Base-by-base conservation (phyloP, 2,113 vertebrate genomes). In the Taxidea taxus region DNA sequence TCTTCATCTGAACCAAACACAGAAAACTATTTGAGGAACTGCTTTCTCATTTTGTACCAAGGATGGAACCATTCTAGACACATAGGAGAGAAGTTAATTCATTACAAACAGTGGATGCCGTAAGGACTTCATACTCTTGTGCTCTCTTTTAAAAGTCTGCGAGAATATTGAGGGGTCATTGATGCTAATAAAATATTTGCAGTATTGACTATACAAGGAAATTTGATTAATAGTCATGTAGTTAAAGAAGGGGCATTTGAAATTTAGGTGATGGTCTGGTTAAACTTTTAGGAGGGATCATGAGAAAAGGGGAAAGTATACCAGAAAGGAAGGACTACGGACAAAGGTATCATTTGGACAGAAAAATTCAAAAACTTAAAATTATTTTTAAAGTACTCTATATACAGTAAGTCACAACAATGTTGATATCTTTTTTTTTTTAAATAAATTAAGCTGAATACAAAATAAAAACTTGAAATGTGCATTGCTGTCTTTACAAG, bases 401-500 rank as follows among this genome's bases (percentile, higher is more conserved):
- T 87, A 77, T 93, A 85, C 3, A 72, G 60, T 91, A 70, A 42
- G 11, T 91, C 49, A 84, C 1, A 87, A 94, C 56, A 90, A 1
- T 74, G 5, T 94, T 93, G 31, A 47, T 95, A 49, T 25, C 49
- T 10, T 96, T 60, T 62, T 60, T 62, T 96, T 95, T 95, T 25
- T 92, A 87, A 62, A 60, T 20, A 92, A 39, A 82, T 93, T 21
- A 95, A 97, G n/a, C 77, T 95, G 25, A 86, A 68, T 97, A 92
- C 10, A 98, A 96, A 98, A 94, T 93, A 96, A 98, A 97, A 90
- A 91, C 20, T 93, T 98, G 84, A 81, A 95, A 58, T 96, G 84
- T 98, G 90, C 42, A 96, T 95, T 98, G 91, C 93, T 98, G 96
- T 99, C 89, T 98, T 98, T 98, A 96, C 86, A 93, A 98, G 98